Evolutionary conservation across 2,797 vertebrate species (phyloP), one percentile per base, ranked within the genome.

Genomic region (Ctenosaura bakeri): DNA sequence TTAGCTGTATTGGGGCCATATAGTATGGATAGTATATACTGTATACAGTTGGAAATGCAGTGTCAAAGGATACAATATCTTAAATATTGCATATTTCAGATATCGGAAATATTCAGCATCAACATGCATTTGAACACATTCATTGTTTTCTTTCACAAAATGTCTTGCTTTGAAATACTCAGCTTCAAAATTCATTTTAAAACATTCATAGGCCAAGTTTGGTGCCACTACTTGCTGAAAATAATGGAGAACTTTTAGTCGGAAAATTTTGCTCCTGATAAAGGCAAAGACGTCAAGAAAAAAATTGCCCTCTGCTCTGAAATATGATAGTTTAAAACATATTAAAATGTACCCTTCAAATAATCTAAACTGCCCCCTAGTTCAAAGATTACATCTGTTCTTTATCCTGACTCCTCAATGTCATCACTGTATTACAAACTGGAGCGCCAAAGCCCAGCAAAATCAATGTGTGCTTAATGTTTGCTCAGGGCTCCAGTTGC

Each of bases 91-190:
- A 42, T 42, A 42, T 42, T 42, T 42, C 42, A 42, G 42, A 42
- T 26, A n/a, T 76, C 64, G 83, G 52, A 90, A 64, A 90, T 59
- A 73, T 42, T 83, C 12, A 73, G 22, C 78, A 74, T 74, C 32
- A 50, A 24, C 35, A 46, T 82, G 74, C 69, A 90, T 59, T 81
- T 86, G 73, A 71, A 77, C 77, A 90, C 18, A 5, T 42, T 26
- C 38, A 26, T 20, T 52, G 14, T 80, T 86, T 86, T 64, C 66
- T 29, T 73, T 85, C 66, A 74, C 13, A 38, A 32, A 50, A 69
- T 20, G n/a, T 79, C 78, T 83, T 42, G 69, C 46, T 46, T 46
- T 87, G 52, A 90, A 64, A 90, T 59, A 74, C 42, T 83, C 12
- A 73, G 22, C 78, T 62, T 74, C 32, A 50, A 24, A 46, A 46